Evolutionary conservation across 2,888 invertebrate genomes (phyloP).

Genomic region (Panopea generosa): DNA sequence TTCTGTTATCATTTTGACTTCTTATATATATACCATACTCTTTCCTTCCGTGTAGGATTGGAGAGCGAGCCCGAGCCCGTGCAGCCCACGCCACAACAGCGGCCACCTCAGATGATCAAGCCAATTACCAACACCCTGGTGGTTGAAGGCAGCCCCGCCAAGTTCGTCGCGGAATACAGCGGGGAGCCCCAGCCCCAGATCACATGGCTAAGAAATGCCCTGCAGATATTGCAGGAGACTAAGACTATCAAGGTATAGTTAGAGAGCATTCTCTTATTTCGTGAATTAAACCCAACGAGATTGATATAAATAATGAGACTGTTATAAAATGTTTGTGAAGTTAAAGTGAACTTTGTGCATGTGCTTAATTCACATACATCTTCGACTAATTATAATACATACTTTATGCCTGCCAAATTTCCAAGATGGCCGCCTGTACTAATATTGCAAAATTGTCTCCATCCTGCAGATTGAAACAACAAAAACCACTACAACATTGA

Average conservation of each 20-base stretch:
- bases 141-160: slow-evolving; percentile 95
- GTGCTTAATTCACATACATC: too few species aligned
- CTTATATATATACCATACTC: too few species aligned
- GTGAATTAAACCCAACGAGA: too few species aligned
- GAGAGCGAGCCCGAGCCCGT: slow-evolving; percentile 80
- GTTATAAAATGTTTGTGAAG: too few species aligned
- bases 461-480: slow-evolving; percentile 95
- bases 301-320: too few species aligned
- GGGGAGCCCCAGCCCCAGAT: slow-evolving; percentile 96
- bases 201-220: slow-evolving; percentile 98
- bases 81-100: slow-evolving; percentile 70
- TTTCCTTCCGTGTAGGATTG: slow-evolving; percentile 64
- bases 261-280: too few species aligned
- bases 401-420: too few species aligned
- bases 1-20: too few species aligned
- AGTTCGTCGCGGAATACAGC: slow-evolving; percentile 94
- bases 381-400: too few species aligned
- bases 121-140: slow-evolving; percentile 95
- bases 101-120: slow-evolving; percentile 85
- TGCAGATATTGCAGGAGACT: slow-evolving; percentile 93
- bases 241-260: slow-evolving; percentile 97
- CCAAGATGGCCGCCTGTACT: too few species aligned
- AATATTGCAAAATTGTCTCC: too few species aligned
- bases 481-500: slow-evolving; percentile 92
- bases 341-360: too few species aligned